These are phyloP conservation scores for Sminthurides aquaticus DNA, from an alignment of 2,888 invertebrate genomes.

Conservation along the genomic window DNA sequence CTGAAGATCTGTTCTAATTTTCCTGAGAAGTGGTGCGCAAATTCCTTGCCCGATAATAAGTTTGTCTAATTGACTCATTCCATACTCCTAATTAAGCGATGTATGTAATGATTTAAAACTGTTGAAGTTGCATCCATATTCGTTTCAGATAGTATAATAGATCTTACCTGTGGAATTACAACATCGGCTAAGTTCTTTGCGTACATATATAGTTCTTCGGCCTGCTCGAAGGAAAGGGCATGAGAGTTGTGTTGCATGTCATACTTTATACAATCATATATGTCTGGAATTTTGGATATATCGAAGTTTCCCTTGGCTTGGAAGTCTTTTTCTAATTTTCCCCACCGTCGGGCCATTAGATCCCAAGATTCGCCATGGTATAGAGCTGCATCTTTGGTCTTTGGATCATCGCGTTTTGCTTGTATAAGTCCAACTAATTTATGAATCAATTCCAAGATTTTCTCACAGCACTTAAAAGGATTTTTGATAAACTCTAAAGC, in stretches of 20 bases:
- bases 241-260: slow-evolving; percentile 97
- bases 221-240: slow-evolving; percentile 82
- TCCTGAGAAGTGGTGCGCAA: slow-evolving; percentile 89
- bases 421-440: slow-evolving; percentile 77
- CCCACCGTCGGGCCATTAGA: slow-evolving; percentile 93
- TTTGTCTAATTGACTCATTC: slow-evolving; percentile 89
- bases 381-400: slow-evolving; percentile 83
- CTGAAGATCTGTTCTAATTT: slow-evolving; percentile 89
- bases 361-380: slow-evolving; percentile 97
- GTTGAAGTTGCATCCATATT: no score
- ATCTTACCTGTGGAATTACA: slow-evolving; percentile 84
- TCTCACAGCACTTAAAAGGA: slow-evolving; percentile 85
- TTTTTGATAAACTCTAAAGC: slow-evolving; percentile 93
- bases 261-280: slow-evolving; percentile 98
- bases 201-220: slow-evolving; percentile 86
- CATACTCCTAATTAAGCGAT: slow-evolving; percentile 98
- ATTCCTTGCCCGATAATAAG: slow-evolving; percentile 94
- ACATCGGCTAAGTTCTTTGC: slow-evolving; percentile 97
- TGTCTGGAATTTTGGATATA: slow-evolving; percentile 98
- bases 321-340: slow-evolving; percentile 96
- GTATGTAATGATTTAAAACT: slow-evolving; percentile 29
- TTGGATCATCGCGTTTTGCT: slow-evolving; percentile 76
- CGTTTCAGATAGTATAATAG: no score
- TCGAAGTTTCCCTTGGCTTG: slow-evolving; percentile 88
- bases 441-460: slow-evolving; percentile 79